phyloP scores from a whole-genome alignment of 2,797 vertebrate species.

The Alfaro cultratus region DNA sequence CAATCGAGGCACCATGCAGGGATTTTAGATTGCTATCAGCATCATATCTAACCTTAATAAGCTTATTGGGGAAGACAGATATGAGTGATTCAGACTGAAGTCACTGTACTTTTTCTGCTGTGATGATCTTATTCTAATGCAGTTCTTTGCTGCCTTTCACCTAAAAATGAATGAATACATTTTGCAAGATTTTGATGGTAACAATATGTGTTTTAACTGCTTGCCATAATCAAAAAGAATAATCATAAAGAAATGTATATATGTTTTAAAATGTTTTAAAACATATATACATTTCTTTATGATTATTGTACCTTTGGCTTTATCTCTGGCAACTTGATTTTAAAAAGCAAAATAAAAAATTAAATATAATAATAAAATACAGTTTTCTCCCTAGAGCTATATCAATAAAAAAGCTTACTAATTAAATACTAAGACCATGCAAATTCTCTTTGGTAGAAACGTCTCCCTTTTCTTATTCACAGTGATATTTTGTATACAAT shows the following conservation, averaged over 20 bases:
- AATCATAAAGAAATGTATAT: too few species aligned
- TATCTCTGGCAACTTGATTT: neutral
- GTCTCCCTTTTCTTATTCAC: neutral
- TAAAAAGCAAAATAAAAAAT: neutral
- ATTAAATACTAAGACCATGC: neutral
- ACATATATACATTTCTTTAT: too few species aligned
- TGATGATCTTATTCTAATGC: neutral
- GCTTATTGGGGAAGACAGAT: neutral
- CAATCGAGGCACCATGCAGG: slow-evolving; percentile 11
- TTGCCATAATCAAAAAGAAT: neutral
- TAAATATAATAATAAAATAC: neutral
- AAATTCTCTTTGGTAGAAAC: neutral
- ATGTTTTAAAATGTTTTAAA: too few species aligned
- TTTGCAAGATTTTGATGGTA: neutral
- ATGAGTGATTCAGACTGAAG: slow-evolving; percentile 11
- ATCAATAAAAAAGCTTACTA: neutral
- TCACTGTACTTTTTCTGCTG: neutral
- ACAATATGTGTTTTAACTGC: neutral
- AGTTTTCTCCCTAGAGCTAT: neutral
- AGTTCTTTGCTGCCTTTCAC: neutral
- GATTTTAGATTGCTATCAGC: slow-evolving; percentile 1
- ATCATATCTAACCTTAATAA: slow-evolving; percentile 11
- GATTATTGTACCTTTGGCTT: neutral
- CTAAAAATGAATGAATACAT: neutral
- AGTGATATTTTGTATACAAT: neutral